Evolutionary conservation across 2,113 vertebrate genomes (phyloP).

Genomic region (Seriola quinqueradiata): DNA sequence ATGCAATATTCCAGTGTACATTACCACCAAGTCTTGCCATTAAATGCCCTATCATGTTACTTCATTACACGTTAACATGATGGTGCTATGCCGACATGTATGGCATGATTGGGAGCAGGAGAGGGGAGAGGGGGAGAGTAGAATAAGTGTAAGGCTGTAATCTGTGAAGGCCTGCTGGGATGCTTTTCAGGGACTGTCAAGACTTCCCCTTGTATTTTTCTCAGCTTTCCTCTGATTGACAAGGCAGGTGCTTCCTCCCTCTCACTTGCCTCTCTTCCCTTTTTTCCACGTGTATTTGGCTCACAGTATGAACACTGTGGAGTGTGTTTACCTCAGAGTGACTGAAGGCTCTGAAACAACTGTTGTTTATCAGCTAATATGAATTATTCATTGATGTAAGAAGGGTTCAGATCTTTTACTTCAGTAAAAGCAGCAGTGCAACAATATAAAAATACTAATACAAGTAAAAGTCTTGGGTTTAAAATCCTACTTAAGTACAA

Average conservation of each 20-base stretch:
- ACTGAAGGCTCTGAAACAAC: slow-evolving; percentile 6
- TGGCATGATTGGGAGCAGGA: not conserved
- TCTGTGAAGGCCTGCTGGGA: slow-evolving; percentile 38
- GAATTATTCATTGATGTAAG: not conserved
- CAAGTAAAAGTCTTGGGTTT: not conserved
- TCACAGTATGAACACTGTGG: not conserved
- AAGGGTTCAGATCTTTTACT: not conserved
- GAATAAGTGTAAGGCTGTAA: slow-evolving; percentile 36
- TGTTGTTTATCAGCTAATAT: not conserved
- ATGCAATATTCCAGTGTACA: slow-evolving; percentile 42
- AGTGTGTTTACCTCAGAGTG: slow-evolving; percentile 5
- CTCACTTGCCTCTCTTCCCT: slow-evolving; percentile 5
- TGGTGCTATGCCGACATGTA: slow-evolving; percentile 25
- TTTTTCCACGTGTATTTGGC: not conserved
- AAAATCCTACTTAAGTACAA: too few species aligned
- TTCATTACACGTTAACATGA: slow-evolving; percentile 56
- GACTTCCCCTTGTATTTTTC: slow-evolving; percentile 11
- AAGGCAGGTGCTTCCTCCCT: slow-evolving; percentile 50
- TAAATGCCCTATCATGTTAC: slow-evolving; percentile 37
- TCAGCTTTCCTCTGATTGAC: slow-evolving; percentile 46
- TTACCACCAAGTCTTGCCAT: not conserved
- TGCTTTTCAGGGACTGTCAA: slow-evolving; percentile 8
- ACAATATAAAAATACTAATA: not conserved
- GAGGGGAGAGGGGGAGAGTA: not conserved
- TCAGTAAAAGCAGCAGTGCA: not conserved